Base-by-base conservation (phyloP, 2,888 invertebrate genomes). In the Drosophila mercatorum region DNA sequence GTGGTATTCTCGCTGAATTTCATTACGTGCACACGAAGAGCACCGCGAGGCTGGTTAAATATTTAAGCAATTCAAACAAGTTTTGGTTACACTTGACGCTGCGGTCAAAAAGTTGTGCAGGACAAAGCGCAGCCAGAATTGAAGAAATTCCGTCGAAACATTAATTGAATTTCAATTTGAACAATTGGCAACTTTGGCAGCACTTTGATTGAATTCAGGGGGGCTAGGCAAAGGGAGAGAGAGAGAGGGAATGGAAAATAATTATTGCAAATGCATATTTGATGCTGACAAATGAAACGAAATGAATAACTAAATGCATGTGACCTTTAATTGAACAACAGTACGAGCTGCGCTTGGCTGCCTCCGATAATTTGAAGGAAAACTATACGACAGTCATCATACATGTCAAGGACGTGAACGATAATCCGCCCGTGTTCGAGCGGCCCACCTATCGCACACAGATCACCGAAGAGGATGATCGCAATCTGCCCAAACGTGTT, bases 341-440 rank as follows among this genome's bases (percentile, higher is more conserved):
- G 97, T 98, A 98, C 94, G 98, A 98, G 94, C 95, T 98, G 93
- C 96, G 97, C 92, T 94, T 98, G 93, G 98, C 98, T 70, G 98
- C 98, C 62, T 98, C 98, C 77, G 97, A 98, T 94, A 98, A 98
- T 95, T 95, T 98, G 92, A 98, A 98, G 94, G 98, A 98, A 94
- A 98, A 98, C 95, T 97, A 97, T 94, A 98, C 98, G 49, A 98
- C 97, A 46, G 98, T 98, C 81, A 98, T 98, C 91, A 98, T 98
- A 91, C 97, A 98, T 93, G 97, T 98, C 89, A 98, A 98, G 94
- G 98, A 99, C 93, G 98, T 98, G 83, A 99, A 99, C 94, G 99
- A 99, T 94, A 99, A 99, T 94, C 97, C 98, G 51, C 99, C 99
- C 3, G 97, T 97, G 85, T 99, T 99, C 94, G 97, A 98, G 93